Base-by-base conservation (phyloP, 1,140 invertebrate genomes). In the Colletes gigas region DNA sequence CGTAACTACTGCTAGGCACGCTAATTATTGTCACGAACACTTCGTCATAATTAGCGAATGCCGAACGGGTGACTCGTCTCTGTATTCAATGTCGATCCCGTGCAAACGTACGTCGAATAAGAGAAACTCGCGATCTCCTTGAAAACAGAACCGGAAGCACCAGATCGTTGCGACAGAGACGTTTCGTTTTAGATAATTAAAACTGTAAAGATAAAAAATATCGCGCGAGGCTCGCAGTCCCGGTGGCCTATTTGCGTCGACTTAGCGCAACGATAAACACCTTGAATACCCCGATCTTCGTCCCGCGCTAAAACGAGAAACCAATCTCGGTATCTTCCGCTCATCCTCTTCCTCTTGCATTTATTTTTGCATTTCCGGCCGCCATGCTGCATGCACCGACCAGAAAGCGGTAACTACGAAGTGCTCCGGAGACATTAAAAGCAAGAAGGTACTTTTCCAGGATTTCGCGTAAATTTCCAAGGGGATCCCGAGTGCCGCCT, bases 401-500 rank as follows among this genome's bases (percentile, higher is more conserved):
- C 10, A 47, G 15, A 41, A 10, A 44, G 30, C 8, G 44, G 1
- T 39, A 17, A 15, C 12, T 14, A 6, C 59, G 21, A 44, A 50
- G 19, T 7, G 7, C n/a, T 10, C 30, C 30, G 54, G 52, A 9
- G 6, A 10, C 41, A 59, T 77, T 69, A 69, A 77, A 77, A 44
- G 50, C 52, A 50, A 47, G 65, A 76, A 76, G 63, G 57, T 76
- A 76, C 63, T 69, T 68, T 44, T 66, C 74, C 50, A 6, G 52
- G 65, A 76, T 69, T 68, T 68, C 41, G 65, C 63, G 65, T 14
- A 50, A 69, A 59, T 57, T 69, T 68, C 19, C 63, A 17, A 14
- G 39, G 17, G 39, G 52, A 47, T 65, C 17, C 73, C 54, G 62
- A 65, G 62, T 15, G 39, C 17, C 2, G 39, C 4, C 41, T 50